Conservation (phyloP, 1,140 invertebrate genomes). For the Diorhabda elongata region DNA sequence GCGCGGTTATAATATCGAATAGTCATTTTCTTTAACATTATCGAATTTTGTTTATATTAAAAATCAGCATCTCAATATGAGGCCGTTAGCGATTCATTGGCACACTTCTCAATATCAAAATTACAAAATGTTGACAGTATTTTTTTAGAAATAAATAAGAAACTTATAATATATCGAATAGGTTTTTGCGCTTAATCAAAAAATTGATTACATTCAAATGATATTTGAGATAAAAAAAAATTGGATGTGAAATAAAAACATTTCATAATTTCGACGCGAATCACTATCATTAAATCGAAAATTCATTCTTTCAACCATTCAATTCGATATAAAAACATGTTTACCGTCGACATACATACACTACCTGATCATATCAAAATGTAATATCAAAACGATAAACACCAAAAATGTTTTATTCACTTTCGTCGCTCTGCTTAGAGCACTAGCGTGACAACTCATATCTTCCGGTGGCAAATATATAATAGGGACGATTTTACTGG, state of each 20-base stretch:
- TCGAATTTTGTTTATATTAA: not conserved
- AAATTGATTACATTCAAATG: not conserved
- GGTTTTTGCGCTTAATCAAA: not conserved
- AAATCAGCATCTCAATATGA: not conserved
- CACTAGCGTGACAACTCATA: conserved; percentile 70
- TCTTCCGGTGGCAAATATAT: conserved; percentile 69
- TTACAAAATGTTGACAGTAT: not conserved
- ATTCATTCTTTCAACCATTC: not conserved
- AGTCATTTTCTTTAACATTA: not conserved
- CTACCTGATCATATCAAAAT: conserved; percentile 3
- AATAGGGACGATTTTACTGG: conserved; percentile 59
- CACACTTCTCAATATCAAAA: not conserved
- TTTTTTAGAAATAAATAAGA: not conserved
- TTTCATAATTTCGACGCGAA: not conserved
- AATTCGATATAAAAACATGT: not conserved
- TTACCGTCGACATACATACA: not conserved
- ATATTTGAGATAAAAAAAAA: not conserved
- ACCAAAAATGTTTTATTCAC: conserved; percentile 6
- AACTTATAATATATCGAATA: not conserved
- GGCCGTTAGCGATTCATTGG: not conserved
- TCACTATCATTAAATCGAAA: not conserved
- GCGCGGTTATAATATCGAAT: no score
- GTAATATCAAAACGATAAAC: conserved; percentile 2
- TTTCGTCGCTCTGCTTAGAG: conserved; percentile 53
- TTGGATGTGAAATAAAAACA: not conserved